These are phyloP conservation scores for Dysidea cf. avara DNA, from an alignment of 37 sponge, comb jelly and placozoan genomes.

Conservation along the genomic window DNA sequence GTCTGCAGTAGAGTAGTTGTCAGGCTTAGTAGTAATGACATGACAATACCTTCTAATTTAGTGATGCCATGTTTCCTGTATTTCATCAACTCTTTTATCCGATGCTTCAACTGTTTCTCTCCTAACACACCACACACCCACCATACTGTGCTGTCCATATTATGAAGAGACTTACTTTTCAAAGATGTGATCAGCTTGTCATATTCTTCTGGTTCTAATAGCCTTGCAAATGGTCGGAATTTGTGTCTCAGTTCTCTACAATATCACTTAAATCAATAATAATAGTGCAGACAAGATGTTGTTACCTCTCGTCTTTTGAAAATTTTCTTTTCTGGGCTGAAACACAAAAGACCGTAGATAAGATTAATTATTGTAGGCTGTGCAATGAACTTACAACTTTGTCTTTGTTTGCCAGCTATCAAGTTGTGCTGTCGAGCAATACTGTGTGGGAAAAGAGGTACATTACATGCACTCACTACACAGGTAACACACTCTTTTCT, in stretches of 20 bases:
- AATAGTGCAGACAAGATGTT: neutral
- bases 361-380: neutral
- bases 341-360: neutral
- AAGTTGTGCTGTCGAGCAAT: constrained; percentile 56
- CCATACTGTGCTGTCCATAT: neutral
- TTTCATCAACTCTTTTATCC: constrained; percentile 51
- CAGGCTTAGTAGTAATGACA: neutral
- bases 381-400: constrained; percentile 37
- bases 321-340: constrained; percentile 56
- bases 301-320: constrained; percentile 64
- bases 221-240: constrained; percentile 56
- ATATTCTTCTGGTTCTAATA: constrained; percentile 55
- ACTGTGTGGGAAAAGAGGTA: constrained; percentile 6
- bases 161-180: constrained; percentile 37
- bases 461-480: too few relatives aligned
- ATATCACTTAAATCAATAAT: too few relatives aligned
- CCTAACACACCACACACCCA: constrained; percentile 4
- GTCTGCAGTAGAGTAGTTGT: too few relatives aligned
- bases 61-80: constrained; percentile 73
- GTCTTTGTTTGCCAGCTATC: constrained; percentile 61
- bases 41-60: constrained; percentile 47
- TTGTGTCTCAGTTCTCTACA: constrained; percentile 56
- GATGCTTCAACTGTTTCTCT: constrained; percentile 65
- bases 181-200: constrained; percentile 60
- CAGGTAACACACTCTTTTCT: constrained; percentile 45